These are phyloP conservation scores for Epirrita christyi DNA, from an alignment of 2,888 invertebrate genomes.

Conservation along the genomic window DNA sequence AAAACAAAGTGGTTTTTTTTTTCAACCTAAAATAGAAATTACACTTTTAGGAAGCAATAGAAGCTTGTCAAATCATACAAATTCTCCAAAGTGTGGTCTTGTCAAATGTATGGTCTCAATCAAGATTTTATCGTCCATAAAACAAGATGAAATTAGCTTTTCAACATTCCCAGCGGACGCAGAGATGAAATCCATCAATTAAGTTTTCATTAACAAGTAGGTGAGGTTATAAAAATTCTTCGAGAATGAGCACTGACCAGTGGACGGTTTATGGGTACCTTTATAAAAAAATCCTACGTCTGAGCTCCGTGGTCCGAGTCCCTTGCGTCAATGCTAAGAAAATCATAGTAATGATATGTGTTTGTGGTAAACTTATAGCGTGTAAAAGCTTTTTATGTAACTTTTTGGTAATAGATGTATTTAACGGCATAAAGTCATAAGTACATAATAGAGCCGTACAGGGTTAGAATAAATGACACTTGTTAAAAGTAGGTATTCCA, in stretches of 20 bases:
- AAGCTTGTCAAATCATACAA: not conserved
- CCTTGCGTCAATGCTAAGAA: constrained; percentile 70
- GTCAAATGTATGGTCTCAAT: constrained; percentile 12
- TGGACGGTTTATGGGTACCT: constrained; percentile 60
- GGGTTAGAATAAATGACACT: too few species aligned
- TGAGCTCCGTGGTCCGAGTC: constrained; percentile 78
- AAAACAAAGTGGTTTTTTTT: too few species aligned
- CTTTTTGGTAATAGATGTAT: too few species aligned
- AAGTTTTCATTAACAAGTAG: constrained; percentile 41
- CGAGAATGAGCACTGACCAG: constrained; percentile 50
- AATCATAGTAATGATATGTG: constrained; percentile 55
- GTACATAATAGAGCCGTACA: too few species aligned
- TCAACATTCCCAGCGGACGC: constrained; percentile 27
- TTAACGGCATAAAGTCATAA: too few species aligned
- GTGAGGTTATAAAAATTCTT: constrained; percentile 51
- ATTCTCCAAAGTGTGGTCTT: not conserved
- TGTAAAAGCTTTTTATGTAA: constrained; percentile 26
- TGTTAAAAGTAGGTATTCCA: too few species aligned
- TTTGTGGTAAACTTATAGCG: constrained; percentile 50
- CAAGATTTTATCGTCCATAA: constrained; percentile 25
- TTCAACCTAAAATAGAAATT: too few species aligned
- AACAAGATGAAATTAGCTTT: constrained; percentile 36
- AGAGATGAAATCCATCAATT: constrained; percentile 27
- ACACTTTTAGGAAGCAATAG: not conserved
- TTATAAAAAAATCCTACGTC: constrained; percentile 55